Evolutionary conservation across 1,140 invertebrate genomes (phyloP).

Genomic region (Saccostrea glomerata): DNA sequence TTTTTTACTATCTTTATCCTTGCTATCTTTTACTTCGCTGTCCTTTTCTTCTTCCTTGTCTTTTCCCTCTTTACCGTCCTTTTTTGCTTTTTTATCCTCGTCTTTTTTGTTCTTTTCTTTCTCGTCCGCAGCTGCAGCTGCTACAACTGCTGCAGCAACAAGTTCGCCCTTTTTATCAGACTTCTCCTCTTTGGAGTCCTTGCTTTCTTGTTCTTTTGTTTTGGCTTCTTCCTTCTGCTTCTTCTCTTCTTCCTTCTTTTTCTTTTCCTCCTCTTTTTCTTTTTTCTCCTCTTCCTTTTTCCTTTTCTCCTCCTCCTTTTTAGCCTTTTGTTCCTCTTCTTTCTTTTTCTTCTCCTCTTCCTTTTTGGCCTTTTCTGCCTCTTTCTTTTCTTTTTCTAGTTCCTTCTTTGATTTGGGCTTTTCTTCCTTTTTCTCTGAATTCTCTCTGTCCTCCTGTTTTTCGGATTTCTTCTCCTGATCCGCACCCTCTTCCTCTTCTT

Average conservation of each 20-base stretch:
- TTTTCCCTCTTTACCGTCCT: background rate
- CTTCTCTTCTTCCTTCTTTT: conserved; percentile 35
- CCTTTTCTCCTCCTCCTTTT: conserved; percentile 44
- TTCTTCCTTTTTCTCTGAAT: conserved; percentile 33
- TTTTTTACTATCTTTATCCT: background rate
- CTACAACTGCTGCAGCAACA: background rate
- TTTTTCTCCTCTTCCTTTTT: conserved; percentile 42
- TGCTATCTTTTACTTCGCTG: background rate
- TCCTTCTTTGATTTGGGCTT: conserved; percentile 36
- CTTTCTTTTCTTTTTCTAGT: conserved; percentile 41
- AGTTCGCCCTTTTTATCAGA: conserved; percentile 27
- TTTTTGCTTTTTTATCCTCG: background rate
- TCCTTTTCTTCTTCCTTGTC: background rate
- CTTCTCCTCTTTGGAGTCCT: background rate
- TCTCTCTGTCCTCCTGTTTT: conserved; percentile 57
- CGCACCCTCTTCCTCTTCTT: conserved; percentile 41
- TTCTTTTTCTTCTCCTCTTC: conserved; percentile 47
- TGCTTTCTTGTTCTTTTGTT: conserved; percentile 37
- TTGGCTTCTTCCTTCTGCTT: conserved; percentile 40
- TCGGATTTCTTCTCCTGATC: conserved; percentile 53
- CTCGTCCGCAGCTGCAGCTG: background rate
- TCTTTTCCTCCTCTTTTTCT: conserved; percentile 47
- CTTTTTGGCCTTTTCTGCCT: conserved; percentile 36
- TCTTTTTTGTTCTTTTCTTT: background rate
- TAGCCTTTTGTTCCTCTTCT: conserved; percentile 46